Percentiles rank a stretch among this genome's conserved stretches.
Conservation (phyloP, 2,888 invertebrate genomes). For the Callyntrura guangdongensis region DNA sequence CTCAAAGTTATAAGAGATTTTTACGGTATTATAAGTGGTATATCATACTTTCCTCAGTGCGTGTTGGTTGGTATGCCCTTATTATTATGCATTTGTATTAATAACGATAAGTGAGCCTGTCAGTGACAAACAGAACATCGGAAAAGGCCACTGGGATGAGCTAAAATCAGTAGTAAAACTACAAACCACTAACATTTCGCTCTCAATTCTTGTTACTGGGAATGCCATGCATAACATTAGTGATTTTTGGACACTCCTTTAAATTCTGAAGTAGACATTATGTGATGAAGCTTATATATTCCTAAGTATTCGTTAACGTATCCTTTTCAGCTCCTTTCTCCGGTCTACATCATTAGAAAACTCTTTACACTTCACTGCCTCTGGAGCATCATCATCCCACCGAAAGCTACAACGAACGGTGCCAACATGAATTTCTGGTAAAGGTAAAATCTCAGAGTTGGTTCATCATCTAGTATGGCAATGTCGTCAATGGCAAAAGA, state of each 20-base stretch:
- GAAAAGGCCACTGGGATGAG: background rate
- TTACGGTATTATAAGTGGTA: background rate
- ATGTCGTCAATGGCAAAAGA: no score
- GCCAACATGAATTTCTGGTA: background rate
- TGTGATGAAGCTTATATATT: background rate
- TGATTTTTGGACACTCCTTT: background rate
- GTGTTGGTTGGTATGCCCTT: no score
- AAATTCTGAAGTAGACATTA: slow-evolving; percentile 2
- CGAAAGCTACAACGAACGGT: background rate
- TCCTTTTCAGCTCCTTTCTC: background rate
- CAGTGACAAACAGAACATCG: background rate
- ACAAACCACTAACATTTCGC: background rate
- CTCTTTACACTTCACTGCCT: slow-evolving; percentile 26
- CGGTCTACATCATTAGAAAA: background rate
- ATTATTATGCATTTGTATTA: background rate
- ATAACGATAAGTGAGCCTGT: background rate
- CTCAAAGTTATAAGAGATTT: background rate
- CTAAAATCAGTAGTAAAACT: background rate
- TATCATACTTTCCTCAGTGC: no score
- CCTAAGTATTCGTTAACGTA: background rate
- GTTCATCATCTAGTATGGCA: no score
- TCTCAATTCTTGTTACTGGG: background rate
- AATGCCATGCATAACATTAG: background rate
- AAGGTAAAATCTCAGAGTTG: background rate
- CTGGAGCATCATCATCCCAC: background rate